Conservation (phyloP, 2,113 vertebrate genomes). For the Colinus virginianus region DNA sequence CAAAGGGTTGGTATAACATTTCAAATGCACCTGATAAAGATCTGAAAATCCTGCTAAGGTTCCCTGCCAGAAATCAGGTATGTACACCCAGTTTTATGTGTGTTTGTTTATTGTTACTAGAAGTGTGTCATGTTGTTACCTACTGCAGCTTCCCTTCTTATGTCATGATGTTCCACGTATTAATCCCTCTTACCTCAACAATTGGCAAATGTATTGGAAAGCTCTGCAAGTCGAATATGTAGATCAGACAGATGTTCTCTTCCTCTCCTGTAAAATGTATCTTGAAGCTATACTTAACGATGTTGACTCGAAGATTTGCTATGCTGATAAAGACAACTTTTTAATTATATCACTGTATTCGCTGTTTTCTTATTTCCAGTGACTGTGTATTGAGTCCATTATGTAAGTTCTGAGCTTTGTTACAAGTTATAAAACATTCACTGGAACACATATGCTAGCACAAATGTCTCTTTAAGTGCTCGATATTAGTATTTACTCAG, state of each 20-base stretch:
- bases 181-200: not conserved
- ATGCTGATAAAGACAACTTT: not conserved
- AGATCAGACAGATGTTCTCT: not conserved
- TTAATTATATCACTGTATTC: not conserved
- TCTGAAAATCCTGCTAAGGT: constrained; percentile 54
- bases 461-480: not conserved
- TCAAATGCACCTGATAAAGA: constrained; percentile 61
- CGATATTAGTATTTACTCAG: not conserved
- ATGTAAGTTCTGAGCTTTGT: constrained; percentile 18
- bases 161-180: not conserved
- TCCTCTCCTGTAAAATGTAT: not conserved
- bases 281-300: not conserved
- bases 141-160: not conserved
- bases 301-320: not conserved
- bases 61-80: constrained; percentile 63
- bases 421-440: constrained; percentile 10
- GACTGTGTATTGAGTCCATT: not conserved
- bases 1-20: constrained; percentile 63
- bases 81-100: not conserved
- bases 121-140: not conserved
- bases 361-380: not conserved
- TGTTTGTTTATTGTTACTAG: constrained; percentile 24
- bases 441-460: not conserved
- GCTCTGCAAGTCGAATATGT: not conserved
- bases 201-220: not conserved